Percentiles rank a stretch among this genome's conserved stretches.
phyloP scores from a whole-genome alignment of 2,797 vertebrate genomes.

The Propithecus deckenii region DNA sequence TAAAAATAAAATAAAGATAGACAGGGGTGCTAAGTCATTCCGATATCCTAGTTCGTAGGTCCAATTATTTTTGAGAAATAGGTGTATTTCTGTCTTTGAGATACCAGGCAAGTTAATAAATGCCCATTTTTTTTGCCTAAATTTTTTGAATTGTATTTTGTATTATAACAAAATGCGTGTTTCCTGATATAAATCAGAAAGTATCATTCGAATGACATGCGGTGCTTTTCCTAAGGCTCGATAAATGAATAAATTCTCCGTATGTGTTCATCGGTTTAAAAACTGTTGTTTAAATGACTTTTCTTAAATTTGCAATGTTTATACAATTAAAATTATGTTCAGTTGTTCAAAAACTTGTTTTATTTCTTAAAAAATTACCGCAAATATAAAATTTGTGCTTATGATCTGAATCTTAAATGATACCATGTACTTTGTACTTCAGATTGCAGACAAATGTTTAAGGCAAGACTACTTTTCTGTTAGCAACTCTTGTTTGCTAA shows the following conservation, averaged over 20 bases:
- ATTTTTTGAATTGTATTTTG: neutral
- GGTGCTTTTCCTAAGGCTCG: neutral
- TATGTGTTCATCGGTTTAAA: neutral
- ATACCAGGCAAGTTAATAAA: neutral
- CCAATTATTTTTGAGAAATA: neutral
- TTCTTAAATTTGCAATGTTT: neutral
- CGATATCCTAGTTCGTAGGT: neutral
- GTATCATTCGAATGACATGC: neutral
- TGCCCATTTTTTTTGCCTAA: neutral
- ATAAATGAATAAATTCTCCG: neutral
- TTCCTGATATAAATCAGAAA: neutral
- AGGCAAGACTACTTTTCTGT: neutral
- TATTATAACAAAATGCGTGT: neutral
- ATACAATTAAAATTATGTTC: constrained; percentile 15
- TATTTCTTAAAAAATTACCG: neutral
- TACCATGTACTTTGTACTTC: neutral
- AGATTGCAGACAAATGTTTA: neutral
- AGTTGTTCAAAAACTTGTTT: neutral
- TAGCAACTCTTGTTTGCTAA: neutral
- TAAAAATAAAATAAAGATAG: neutral
- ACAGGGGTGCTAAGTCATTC: neutral
- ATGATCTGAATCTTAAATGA: neutral
- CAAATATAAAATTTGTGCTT: neutral
- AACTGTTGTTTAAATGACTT: neutral
- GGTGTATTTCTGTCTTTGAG: neutral